A percentile compares a stretch with the other conserved stretches of the same genome.
Conservation (phyloP, 1,140 invertebrate species). For the Aphaenogaster floridana region DNA sequence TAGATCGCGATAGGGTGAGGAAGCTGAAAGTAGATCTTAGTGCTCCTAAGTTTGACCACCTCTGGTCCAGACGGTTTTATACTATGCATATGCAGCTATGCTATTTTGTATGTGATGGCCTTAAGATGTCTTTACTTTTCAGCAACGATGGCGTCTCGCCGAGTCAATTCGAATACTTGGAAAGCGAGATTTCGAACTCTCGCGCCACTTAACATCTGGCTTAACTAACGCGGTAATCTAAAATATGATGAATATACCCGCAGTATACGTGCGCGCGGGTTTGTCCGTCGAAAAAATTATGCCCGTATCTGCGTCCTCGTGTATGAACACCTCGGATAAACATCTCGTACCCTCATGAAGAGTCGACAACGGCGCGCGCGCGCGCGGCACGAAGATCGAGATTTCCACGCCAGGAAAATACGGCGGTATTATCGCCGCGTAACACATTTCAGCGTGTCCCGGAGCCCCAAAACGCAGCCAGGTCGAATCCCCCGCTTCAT, state of each 20-base stretch:
- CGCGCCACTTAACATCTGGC: constrained; percentile 39
- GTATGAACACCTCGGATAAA: constrained; percentile 72
- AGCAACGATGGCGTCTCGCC: neutral
- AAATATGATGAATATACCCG: constrained; percentile 79
- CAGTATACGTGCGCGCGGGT: constrained; percentile 65
- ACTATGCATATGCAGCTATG: too few relatives aligned
- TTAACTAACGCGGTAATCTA: constrained; percentile 28
- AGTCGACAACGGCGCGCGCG: neutral
- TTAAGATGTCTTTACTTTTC: neutral
- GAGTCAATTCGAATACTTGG: neutral
- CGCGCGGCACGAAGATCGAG: neutral
- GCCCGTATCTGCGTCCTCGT: constrained; percentile 66
- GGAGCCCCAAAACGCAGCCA: neutral
- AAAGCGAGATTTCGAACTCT: neutral
- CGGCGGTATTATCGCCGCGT: constrained; percentile 15
- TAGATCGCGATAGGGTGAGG: too few relatives aligned
- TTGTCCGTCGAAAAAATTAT: constrained; percentile 65
- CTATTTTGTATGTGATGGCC: too few relatives aligned
- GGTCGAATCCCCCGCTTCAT: neutral
- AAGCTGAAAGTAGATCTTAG: too few relatives aligned
- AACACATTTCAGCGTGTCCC: neutral
- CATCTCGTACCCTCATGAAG: constrained; percentile 73
- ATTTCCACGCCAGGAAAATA: constrained; percentile 31
- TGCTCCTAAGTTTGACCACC: too few relatives aligned
- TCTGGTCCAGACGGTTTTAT: too few relatives aligned